Base-by-base conservation (phyloP, 1,140 invertebrate genomes). In the Medauroidea extradentata region DNA sequence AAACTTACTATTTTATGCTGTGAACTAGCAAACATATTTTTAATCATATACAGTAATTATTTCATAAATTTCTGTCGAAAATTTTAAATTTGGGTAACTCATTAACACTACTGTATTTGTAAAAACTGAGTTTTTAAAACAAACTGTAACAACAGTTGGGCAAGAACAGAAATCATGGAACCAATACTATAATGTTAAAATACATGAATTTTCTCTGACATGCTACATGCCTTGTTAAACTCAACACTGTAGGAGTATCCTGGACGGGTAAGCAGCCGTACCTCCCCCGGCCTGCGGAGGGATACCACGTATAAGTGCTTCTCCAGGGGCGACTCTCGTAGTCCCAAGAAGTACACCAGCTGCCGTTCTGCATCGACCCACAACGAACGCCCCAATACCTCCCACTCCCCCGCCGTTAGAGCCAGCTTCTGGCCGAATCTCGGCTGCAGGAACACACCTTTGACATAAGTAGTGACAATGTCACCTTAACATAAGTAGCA, bases 281-380 rank as follows among this genome's bases (percentile, higher is more conserved):
- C 80, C 69, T 87, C 82, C 53, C 85, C 77, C 1, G 86, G 86
- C 14, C 81, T 72, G 46, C 75, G 78, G 38, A 91, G 70, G 4
- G 88, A 89, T 11, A 89, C 87, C 3, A 86, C 89, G 73, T 93
- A 94, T 42, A 92, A 78, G 67, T 93, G 91, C 63, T 91, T 86
- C 70, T 93, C 90, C 23, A 93, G 70, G 0, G 90, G 89, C 0
- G 87, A 85, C 71, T 94, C 90, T 63, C 84, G 83, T 18, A 92
- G 73, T 3, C 86, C 90, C 50, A 89, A 81, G 73, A 94, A 93
- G 76, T 92, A 94, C 2, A 93, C 87, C 46, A 93, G 75, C 23
- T 84, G 81, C 59, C 83, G 79, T 2, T 76, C 65, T 23, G 82
- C 78, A 70, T 93, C 88, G 11, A 93, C 85, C 90, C 90, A 92